A percentile compares a stretch with the other conserved stretches of the same genome.
Conservation (phyloP, 2,888 invertebrate genomes). For the Amblyjoppa fuscipennis region DNA sequence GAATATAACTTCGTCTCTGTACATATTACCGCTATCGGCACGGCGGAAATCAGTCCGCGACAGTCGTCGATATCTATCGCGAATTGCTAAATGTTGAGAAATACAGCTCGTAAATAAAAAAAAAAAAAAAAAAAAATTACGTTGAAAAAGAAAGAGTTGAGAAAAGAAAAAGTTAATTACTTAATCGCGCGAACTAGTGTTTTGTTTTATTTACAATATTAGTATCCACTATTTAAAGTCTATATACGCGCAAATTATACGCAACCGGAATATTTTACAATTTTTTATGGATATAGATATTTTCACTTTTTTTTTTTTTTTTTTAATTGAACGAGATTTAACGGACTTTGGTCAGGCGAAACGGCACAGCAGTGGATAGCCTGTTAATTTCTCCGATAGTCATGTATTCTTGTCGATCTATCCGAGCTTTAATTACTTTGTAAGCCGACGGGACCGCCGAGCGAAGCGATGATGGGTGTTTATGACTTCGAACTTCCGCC, state of each 20-base stretch:
- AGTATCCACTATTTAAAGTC: neutral
- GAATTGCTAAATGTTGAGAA: constrained; percentile 29
- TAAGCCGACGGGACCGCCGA: constrained; percentile 26
- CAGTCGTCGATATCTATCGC: constrained; percentile 37
- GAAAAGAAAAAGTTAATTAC: neutral
- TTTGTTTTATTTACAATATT: neutral
- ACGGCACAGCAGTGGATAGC: constrained; percentile 2
- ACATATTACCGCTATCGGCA: constrained; percentile 1
- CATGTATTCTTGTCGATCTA: constrained; percentile 42
- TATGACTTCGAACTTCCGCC: constrained; percentile 59
- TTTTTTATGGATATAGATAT: neutral
- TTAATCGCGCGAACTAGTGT: neutral
- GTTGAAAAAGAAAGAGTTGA: neutral
- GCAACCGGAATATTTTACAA: too few relatives aligned
- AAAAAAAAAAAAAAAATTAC: constrained; percentile 9
- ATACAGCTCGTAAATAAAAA: neutral
- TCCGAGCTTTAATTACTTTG: constrained; percentile 49
- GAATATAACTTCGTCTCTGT: constrained; percentile 40
- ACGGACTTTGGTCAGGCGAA: constrained; percentile 34
- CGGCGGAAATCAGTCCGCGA: neutral
- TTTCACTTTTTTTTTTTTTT: neutral
- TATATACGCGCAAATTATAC: neutral
- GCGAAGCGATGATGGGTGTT: constrained; percentile 51
- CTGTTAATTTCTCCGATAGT: constrained; percentile 20
- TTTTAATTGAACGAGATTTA: constrained; percentile 9